phyloP scores from a whole-genome alignment of 2,888 invertebrate genomes.

The Pseudoips prasinana region DNA sequence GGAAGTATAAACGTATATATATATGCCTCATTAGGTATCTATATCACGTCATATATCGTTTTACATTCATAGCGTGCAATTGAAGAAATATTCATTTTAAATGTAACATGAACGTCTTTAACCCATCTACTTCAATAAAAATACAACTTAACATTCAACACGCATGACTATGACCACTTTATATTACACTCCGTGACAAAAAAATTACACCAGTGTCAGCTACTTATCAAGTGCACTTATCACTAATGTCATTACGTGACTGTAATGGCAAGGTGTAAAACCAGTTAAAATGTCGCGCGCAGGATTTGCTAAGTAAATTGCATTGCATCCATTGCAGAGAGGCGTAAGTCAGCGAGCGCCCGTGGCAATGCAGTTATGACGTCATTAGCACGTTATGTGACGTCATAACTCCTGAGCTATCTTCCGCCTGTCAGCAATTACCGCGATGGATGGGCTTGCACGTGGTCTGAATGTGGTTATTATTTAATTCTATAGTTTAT shows the following conservation, averaged over 20 bases:
- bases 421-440: conserved; percentile 76
- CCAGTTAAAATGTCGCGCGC: conserved; percentile 38
- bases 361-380: conserved; percentile 76
- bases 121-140: conserved; percentile 19
- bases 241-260: conserved; percentile 26
- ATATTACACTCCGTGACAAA: conserved; percentile 19
- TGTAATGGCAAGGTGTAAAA: conserved; percentile 41
- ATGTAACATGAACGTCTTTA: conserved; percentile 10
- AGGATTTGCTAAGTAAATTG: conserved; percentile 56
- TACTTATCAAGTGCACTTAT: conserved; percentile 23
- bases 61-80: conserved; percentile 12
- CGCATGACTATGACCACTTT: conserved; percentile 25
- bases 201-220: conserved; percentile 20
- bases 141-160: conserved; percentile 15
- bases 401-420: conserved; percentile 73
- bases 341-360: conserved; percentile 52
- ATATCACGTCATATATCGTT: conserved; percentile 5
- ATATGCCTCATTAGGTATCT: too few relatives aligned
- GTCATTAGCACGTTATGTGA: conserved; percentile 78
- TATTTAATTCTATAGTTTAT: conserved; percentile 44
- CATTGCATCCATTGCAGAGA: conserved; percentile 57
- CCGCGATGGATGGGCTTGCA: conserved; percentile 64
- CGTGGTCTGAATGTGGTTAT: conserved; percentile 61
- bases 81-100: conserved; percentile 18
- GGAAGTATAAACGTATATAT: too few relatives aligned